phyloP scores from a whole-genome alignment of 2,113 vertebrate species.

The Malurus alboscapulatus region DNA sequence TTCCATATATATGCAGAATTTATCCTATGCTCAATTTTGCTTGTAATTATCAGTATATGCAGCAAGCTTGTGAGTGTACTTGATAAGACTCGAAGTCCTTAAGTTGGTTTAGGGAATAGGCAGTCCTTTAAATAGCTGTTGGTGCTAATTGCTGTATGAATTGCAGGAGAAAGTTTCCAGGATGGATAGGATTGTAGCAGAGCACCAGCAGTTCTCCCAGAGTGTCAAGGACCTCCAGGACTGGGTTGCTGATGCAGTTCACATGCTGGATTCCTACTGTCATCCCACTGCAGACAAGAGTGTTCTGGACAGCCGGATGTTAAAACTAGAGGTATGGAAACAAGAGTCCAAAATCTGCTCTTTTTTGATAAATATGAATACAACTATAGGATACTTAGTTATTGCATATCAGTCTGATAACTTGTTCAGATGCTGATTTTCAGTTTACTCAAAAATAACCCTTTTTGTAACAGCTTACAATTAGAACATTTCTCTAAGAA shows the following conservation, averaged over 20 bases:
- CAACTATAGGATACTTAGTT: not conserved
- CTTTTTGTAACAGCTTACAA: not conserved
- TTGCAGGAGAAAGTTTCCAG: conserved; percentile 91
- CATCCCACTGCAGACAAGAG: conserved; percentile 87
- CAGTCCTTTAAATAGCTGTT: not conserved
- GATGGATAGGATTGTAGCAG: conserved; percentile 88
- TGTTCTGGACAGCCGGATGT: conserved; percentile 89
- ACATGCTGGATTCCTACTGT: conserved; percentile 85
- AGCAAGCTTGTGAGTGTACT: not conserved
- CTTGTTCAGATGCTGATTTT: not conserved
- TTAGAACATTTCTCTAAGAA: not conserved
- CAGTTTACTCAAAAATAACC: not conserved
- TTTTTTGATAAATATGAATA: not conserved
- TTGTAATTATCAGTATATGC: not conserved
- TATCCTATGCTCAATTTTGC: not conserved
- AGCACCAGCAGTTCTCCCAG: conserved; percentile 91
- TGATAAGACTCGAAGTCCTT: not conserved
- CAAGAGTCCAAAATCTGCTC: not conserved
- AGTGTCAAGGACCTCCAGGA: conserved; percentile 89
- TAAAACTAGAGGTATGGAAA: conserved; percentile 88
- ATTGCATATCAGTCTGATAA: not conserved
- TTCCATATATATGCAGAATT: not conserved
- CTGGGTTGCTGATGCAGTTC: conserved; percentile 88
- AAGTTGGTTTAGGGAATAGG: not conserved
- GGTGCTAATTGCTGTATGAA: conserved; percentile 29